These are phyloP conservation scores for Taenioides sp. DNA, from an alignment of 2,797 vertebrate species.

Conservation along the genomic window DNA sequence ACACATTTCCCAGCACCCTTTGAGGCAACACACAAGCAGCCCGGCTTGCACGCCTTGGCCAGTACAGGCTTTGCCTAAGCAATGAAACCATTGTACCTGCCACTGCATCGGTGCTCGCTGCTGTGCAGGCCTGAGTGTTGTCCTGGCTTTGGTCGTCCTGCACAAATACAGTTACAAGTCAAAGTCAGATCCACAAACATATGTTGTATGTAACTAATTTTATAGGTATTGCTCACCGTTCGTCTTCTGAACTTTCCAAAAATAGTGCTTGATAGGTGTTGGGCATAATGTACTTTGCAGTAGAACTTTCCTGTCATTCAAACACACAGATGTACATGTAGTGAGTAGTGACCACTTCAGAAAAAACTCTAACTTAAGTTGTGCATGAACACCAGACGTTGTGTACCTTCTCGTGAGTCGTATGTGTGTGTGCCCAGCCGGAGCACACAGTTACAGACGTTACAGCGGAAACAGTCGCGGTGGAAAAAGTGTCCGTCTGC, in stretches of 20 bases:
- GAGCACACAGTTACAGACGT: slow-evolving; percentile 84
- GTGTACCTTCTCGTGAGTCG: slow-evolving; percentile 85
- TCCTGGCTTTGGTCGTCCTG: slow-evolving; percentile 72
- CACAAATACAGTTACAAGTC: not conserved
- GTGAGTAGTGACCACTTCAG: not conserved
- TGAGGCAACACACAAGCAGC: slow-evolving; percentile 80
- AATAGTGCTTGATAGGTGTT: slow-evolving; percentile 73
- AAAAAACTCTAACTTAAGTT: not conserved
- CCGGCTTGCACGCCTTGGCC: slow-evolving; percentile 82
- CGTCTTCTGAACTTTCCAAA: slow-evolving; percentile 77
- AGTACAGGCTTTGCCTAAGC: slow-evolving; percentile 83
- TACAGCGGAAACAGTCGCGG: slow-evolving; percentile 93
- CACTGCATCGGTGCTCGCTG: slow-evolving; percentile 71
- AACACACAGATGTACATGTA: not conserved
- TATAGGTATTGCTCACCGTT: slow-evolving; percentile 60
- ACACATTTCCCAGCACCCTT: slow-evolving; percentile 81
- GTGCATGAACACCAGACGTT: not conserved
- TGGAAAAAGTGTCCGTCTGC: slow-evolving; percentile 95
- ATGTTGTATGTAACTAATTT: not conserved
- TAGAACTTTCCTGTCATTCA: slow-evolving; percentile 87
- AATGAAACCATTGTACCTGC: slow-evolving; percentile 95
- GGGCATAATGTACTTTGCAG: slow-evolving; percentile 91
- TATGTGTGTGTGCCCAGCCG: slow-evolving; percentile 88
- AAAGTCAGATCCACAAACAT: not conserved
- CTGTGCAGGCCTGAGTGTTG: slow-evolving; percentile 58